Conservation (phyloP, 30 jellyfish, hydroid and myxozoan species). For the Chrysaora quinquecirrha region DNA sequence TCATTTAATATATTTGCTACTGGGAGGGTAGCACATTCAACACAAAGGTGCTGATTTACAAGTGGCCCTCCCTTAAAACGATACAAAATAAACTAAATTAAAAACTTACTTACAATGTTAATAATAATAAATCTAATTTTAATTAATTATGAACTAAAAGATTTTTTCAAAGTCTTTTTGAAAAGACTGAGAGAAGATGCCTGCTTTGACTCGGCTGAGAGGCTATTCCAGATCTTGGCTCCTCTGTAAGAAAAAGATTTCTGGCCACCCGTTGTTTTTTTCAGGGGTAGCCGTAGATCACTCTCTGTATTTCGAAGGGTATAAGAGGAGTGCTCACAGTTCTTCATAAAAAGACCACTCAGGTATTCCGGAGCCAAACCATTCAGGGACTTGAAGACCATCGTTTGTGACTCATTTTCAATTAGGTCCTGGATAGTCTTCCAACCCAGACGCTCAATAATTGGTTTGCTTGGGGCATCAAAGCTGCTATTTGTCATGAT, state of each 20-base stretch:
- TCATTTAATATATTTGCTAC: background rate
- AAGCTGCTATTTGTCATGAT: constrained; percentile 10
- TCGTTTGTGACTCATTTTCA: background rate
- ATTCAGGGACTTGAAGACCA: constrained; percentile 8
- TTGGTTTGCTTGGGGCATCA: background rate
- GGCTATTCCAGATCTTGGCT: constrained; percentile 1
- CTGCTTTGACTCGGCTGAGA: constrained; percentile 3
- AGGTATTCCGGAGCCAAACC: no score
- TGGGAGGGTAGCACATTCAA: background rate
- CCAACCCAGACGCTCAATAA: constrained; percentile 18
- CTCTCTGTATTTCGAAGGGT: background rate
- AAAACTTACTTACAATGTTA: background rate
- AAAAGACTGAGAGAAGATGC: background rate
- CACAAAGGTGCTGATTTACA: background rate
- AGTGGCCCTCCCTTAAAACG: constrained; percentile 1
- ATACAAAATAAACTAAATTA: background rate
- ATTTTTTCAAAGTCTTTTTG: background rate
- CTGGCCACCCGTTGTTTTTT: background rate
- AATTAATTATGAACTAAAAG: background rate
- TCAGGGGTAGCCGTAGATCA: constrained; percentile 3
- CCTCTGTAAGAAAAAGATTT: background rate
- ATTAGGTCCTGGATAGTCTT: constrained; percentile 11
- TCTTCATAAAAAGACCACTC: no score
- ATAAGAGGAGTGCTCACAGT: no score
- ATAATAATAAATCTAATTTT: background rate